Percentiles rank a stretch among this genome's conserved stretches.
Conservation (phyloP, 2,797 vertebrate species). For the Rhinogobio ventralis region DNA sequence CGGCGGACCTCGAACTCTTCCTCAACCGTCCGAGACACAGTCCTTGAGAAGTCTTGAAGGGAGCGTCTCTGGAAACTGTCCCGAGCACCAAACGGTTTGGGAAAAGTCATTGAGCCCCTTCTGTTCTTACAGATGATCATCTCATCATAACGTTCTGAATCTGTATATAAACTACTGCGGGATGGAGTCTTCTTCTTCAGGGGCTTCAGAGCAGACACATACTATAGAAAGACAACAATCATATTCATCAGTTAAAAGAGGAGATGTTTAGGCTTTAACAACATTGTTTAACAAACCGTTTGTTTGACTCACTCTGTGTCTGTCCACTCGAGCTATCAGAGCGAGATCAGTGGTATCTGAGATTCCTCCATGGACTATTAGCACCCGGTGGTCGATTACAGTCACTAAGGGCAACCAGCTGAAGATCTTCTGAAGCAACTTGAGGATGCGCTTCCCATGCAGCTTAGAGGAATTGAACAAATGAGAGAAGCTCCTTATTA, state of each 20-base stretch:
- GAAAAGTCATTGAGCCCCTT: constrained; percentile 65
- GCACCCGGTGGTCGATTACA: constrained; percentile 90
- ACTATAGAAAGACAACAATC: constrained; percentile 72
- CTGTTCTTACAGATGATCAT: constrained; percentile 56
- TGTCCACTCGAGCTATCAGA: constrained; percentile 82
- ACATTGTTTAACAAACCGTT: not conserved
- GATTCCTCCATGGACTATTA: constrained; percentile 91
- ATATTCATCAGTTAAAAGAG: not conserved
- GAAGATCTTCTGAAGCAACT: constrained; percentile 90
- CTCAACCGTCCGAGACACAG: constrained; percentile 68
- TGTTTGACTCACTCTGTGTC: constrained; percentile 81
- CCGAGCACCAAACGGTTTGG: constrained; percentile 60
- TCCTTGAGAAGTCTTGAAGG: constrained; percentile 75
- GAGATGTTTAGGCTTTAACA: not conserved
- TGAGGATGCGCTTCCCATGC: constrained; percentile 90
- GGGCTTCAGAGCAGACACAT: constrained; percentile 85
- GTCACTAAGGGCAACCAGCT: constrained; percentile 93
- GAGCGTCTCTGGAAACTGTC: constrained; percentile 74
- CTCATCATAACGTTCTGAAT: constrained; percentile 69
- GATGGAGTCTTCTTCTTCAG: constrained; percentile 75
- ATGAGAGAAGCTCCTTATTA: not conserved
- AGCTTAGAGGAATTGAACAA: constrained; percentile 63
- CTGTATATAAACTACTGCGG: constrained; percentile 58
- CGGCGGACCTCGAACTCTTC: constrained; percentile 73
- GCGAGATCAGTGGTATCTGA: constrained; percentile 88